phyloP scores from a whole-genome alignment of 2,113 vertebrate species.

The Rhabdornis inornatus region DNA sequence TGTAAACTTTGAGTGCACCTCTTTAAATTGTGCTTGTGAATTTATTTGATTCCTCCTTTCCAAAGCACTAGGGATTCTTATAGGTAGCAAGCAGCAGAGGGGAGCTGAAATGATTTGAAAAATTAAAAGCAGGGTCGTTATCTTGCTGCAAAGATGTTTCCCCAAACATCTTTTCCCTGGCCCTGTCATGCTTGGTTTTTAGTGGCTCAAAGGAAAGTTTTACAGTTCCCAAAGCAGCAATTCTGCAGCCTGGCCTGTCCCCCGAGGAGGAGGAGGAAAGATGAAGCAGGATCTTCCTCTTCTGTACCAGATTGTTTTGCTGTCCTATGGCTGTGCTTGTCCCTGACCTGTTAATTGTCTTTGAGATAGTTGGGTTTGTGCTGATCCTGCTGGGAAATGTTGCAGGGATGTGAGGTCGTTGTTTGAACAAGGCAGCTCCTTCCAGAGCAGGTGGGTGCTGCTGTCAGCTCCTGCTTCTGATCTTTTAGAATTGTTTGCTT shows the following conservation, averaged over 20 bases:
- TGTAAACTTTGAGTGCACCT: not conserved
- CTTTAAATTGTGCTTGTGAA: not conserved
- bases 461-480: not conserved
- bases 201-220: not conserved
- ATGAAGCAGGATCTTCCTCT: not conserved
- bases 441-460: not conserved
- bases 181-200: not conserved
- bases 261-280: not conserved
- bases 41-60: not conserved
- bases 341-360: constrained; percentile 54
- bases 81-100: not conserved
- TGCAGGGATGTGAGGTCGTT: not conserved
- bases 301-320: constrained; percentile 15
- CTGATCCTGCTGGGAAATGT: not conserved
- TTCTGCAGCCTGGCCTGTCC: not conserved
- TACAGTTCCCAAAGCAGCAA: not conserved
- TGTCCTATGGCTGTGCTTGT: not conserved
- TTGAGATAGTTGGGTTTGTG: constrained; percentile 20
- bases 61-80: not conserved
- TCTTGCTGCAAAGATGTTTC: not conserved
- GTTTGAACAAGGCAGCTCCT: not conserved
- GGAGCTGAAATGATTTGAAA: not conserved
- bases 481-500: not conserved
- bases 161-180: not conserved
- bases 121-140: not conserved